These are phyloP conservation scores for Acipenser transmontanus DNA, from an alignment of 2,797 vertebrate genomes.

Conservation along the genomic window DNA sequence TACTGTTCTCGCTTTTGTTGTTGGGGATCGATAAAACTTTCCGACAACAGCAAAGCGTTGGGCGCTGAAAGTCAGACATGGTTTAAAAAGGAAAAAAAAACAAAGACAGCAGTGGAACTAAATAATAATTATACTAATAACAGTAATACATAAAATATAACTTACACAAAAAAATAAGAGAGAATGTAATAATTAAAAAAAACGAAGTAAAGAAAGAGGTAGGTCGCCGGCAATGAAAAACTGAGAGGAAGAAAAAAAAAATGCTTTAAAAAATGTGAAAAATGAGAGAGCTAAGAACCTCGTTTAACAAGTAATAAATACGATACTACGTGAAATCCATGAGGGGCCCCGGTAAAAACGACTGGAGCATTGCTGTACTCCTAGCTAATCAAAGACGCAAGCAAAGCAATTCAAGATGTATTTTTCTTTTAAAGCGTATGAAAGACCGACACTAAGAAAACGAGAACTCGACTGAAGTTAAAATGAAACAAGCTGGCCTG, in stretches of 20 bases:
- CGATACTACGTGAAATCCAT: constrained; percentile 57
- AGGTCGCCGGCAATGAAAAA: neutral
- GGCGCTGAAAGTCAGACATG: constrained; percentile 58
- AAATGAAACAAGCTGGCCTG: constrained; percentile 21
- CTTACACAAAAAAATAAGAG: no score
- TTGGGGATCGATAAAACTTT: constrained; percentile 43
- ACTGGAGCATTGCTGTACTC: constrained; percentile 16
- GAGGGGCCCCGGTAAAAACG: constrained; percentile 25
- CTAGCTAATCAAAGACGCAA: constrained; percentile 19
- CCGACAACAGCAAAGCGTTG: constrained; percentile 77
- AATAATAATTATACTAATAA: neutral
- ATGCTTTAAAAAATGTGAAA: constrained; percentile 2
- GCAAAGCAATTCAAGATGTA: constrained; percentile 4
- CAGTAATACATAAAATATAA: neutral
- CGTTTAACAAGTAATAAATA: constrained; percentile 1
- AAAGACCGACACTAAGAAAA: neutral
- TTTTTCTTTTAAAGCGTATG: neutral
- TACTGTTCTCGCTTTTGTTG: no score
- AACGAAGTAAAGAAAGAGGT: constrained; percentile 4
- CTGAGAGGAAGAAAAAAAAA: constrained; percentile 6
- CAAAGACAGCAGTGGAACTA: neutral
- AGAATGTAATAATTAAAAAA: neutral
- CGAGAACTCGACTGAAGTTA: constrained; percentile 7
- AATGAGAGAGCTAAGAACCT: neutral
- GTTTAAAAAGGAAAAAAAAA: neutral